Evolutionary conservation across 2,797 vertebrate genomes (phyloP), one percentile per base, ranked within the genome.

Genomic region (Chaetodon trifasciatus): DNA sequence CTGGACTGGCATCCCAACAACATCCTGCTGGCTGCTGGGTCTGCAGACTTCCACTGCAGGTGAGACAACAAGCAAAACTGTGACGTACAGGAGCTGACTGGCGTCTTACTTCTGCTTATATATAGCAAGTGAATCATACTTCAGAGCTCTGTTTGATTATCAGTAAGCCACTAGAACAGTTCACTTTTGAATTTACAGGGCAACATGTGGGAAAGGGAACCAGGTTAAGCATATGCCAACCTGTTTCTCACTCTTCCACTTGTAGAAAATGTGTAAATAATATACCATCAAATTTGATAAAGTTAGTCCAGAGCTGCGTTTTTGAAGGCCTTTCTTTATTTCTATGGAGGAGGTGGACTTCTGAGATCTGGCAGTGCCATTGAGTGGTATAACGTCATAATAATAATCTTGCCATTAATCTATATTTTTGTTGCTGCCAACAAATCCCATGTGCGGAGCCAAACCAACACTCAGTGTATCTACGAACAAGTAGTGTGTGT

Each of bases 1-100:
- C 92, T 96, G 83, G 92, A 95, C 88, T 95, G 95, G 97, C 96
- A 96, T 83, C 96, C 96, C 50, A 96, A 97, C 91, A 97, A 97
- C 90, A 92, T 95, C 85, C 93, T 97, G 1, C 87, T 95, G 88
- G 95, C 95, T 8, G 84, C 95, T 3, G 96, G 96, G 12, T 93
- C 94, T 13, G 95, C 95, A 8, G 89, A 95, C 84, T 81, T 96
- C 47, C 91, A 96, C 91, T 96, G 96, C 96, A 95, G 96, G 96
- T 95, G 70, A 87, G 83, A 82, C 62, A 52, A 12, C 5, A 3
- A 28, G 0, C 1, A 32, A 40, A 40, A 23, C 8, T 1, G 3
- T 13, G 6, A 53, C 32, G 6, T 39, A 13, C 21, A 40, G n/a
- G 17, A 49, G 19, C 28, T 47, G 42, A 47, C 15, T 15, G 5